These are phyloP conservation scores for Melanerpes formicivorus DNA, from an alignment of 2,113 vertebrate genomes.

Conservation along the genomic window DNA sequence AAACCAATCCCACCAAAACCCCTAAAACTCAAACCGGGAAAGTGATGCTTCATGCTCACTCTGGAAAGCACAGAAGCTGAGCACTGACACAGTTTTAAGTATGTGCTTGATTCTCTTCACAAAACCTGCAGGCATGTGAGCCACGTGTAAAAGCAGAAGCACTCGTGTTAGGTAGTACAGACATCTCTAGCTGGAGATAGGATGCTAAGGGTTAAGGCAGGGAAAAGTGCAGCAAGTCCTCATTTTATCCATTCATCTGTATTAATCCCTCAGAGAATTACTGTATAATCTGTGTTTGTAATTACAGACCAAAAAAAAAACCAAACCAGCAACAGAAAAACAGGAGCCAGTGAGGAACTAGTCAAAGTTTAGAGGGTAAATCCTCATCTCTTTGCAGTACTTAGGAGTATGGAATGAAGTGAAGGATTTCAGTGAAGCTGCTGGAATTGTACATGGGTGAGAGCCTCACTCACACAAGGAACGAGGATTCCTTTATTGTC, in stretches of 20 bases:
- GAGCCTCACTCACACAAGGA: background rate
- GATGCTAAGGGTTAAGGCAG: background rate
- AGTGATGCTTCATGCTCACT: background rate
- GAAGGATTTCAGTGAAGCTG: background rate
- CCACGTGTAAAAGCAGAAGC: background rate
- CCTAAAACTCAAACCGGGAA: constrained; percentile 4
- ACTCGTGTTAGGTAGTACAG: rapidly evolving
- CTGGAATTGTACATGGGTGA: background rate
- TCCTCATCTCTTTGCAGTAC: background rate
- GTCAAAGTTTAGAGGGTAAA: constrained; percentile 1
- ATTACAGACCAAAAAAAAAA: background rate
- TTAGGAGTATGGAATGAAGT: background rate
- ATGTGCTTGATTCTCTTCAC: background rate
- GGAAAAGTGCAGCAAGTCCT: constrained; percentile 1
- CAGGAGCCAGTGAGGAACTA: constrained; percentile 4
- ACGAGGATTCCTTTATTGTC: constrained; percentile 20
- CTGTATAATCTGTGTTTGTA: background rate
- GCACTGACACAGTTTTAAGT: background rate
- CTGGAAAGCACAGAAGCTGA: background rate
- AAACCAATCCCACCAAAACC: background rate
- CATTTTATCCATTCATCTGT: background rate
- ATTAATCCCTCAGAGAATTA: background rate
- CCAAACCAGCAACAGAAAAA: no score
- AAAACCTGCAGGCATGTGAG: background rate
- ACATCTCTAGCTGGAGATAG: background rate